phyloP scores from a whole-genome alignment of 2,797 vertebrate species.

The Propithecus perrieri region DNA sequence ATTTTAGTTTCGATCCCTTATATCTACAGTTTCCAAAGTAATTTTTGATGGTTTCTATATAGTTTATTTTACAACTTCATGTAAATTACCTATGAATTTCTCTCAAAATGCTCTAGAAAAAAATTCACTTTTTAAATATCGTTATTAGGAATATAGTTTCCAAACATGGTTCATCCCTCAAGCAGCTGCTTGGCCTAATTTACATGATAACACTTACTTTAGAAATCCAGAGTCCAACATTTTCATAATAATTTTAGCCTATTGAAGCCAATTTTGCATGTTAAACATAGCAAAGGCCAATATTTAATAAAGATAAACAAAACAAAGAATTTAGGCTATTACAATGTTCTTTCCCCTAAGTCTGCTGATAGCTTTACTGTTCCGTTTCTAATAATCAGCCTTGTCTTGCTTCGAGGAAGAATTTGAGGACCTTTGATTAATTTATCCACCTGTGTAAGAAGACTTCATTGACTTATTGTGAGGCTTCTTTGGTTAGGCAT shows the following conservation, averaged over 20 bases:
- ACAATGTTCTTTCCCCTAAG: neutral
- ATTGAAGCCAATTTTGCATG: neutral
- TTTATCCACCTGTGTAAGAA: neutral
- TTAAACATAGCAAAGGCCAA: neutral
- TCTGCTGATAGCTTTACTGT: neutral
- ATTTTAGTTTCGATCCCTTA: neutral
- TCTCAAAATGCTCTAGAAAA: neutral
- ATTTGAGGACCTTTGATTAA: neutral
- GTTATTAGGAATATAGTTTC: neutral
- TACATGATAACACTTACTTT: neutral
- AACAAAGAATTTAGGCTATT: neutral
- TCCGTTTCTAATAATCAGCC: neutral
- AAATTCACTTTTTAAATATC: neutral
- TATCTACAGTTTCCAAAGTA: neutral
- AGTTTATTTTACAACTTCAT: neutral
- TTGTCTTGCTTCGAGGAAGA: neutral
- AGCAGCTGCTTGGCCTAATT: constrained; percentile 15
- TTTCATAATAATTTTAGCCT: neutral
- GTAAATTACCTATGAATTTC: neutral
- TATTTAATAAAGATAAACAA: constrained; percentile 13
- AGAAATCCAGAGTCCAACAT: neutral
- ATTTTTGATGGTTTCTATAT: neutral
- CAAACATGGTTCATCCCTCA: neutral
- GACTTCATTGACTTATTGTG: neutral
- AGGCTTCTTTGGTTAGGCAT: neutral